Evolutionary conservation across 2,797 vertebrate genomes (phyloP).

Genomic region (Melanotaenia nigrans): DNA sequence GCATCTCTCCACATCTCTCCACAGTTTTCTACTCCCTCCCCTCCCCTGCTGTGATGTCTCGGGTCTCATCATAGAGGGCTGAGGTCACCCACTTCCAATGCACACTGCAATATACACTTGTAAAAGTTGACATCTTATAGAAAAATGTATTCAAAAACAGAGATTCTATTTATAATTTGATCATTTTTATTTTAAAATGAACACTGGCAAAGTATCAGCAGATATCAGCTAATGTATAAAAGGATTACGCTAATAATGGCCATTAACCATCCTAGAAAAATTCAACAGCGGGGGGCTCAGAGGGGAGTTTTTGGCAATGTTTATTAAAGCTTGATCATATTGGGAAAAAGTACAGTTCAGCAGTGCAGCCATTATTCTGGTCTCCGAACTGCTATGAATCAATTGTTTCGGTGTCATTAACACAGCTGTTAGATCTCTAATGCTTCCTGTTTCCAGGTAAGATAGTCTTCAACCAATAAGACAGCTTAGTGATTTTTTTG

Average conservation of each 20-base stretch:
- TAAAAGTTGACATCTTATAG: not conserved
- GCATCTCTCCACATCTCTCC: constrained; percentile 60
- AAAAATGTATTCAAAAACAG: not conserved
- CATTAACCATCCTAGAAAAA: constrained; percentile 19
- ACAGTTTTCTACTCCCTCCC: constrained; percentile 14
- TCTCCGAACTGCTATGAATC: constrained; percentile 1
- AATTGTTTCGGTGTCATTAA: constrained; percentile 27
- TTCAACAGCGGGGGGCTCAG: constrained; percentile 2
- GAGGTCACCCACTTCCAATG: constrained; percentile 42
- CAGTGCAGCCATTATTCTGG: constrained; percentile 13
- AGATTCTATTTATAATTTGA: not conserved
- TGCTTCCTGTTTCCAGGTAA: constrained; percentile 56
- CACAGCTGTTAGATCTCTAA: constrained; percentile 46
- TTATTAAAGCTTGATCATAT: constrained; percentile 41
- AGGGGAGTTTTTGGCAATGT: constrained; percentile 6
- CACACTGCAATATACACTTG: constrained; percentile 30
- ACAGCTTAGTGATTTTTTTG: constrained; percentile 14
- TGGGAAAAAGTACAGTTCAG: constrained; percentile 16
- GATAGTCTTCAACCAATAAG: constrained; percentile 17
- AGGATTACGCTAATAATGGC: too few relatives aligned
- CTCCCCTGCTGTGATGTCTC: constrained; percentile 9
- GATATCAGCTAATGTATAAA: too few relatives aligned
- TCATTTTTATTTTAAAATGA: not conserved
- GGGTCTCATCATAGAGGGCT: constrained; percentile 20
- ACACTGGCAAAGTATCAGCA: constrained; percentile 4